Conservation (phyloP, 1,140 invertebrate species). For the Drosophila santomea region DNA sequence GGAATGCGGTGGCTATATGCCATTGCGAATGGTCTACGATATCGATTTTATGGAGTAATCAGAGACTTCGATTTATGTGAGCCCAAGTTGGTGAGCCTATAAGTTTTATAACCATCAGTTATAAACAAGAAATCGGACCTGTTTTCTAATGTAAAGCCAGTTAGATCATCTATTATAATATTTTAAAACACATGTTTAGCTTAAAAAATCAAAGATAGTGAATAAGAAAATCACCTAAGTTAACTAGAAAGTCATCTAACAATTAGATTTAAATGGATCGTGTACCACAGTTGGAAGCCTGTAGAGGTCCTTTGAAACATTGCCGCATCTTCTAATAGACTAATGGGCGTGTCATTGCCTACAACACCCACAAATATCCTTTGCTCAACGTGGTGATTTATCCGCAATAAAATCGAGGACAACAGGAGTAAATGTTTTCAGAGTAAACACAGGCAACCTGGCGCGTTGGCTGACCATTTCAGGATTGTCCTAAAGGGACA, state of each 20-base stretch:
- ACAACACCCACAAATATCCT: conserved; percentile 21
- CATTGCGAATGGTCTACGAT: conserved; percentile 6
- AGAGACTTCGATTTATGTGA: conserved; percentile 18
- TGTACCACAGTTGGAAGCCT: conserved; percentile 1
- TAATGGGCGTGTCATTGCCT: conserved; percentile 44
- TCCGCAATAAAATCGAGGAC: conserved; percentile 67
- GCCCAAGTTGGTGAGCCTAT: conserved; percentile 9
- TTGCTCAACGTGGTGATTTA: conserved; percentile 57
- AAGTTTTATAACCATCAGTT: background rate
- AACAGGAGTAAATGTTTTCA: conserved; percentile 22
- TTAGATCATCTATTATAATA: no score
- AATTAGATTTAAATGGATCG: background rate
- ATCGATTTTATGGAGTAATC: conserved; percentile 47
- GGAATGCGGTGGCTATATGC: conserved; percentile 12
- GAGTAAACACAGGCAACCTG: conserved; percentile 28
- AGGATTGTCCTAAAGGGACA: conserved; percentile 20
- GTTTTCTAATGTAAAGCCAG: no score
- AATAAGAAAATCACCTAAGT: background rate
- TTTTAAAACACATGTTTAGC: no score
- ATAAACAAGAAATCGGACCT: no score
- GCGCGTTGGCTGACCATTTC: conserved; percentile 19
- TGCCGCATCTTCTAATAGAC: conserved; percentile 16
- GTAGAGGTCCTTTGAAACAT: conserved; percentile 2
- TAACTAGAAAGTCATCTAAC: background rate
- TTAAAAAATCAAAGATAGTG: background rate